Conservation (phyloP, 2,888 invertebrate species). For the Hyposoter dolosus region DNA sequence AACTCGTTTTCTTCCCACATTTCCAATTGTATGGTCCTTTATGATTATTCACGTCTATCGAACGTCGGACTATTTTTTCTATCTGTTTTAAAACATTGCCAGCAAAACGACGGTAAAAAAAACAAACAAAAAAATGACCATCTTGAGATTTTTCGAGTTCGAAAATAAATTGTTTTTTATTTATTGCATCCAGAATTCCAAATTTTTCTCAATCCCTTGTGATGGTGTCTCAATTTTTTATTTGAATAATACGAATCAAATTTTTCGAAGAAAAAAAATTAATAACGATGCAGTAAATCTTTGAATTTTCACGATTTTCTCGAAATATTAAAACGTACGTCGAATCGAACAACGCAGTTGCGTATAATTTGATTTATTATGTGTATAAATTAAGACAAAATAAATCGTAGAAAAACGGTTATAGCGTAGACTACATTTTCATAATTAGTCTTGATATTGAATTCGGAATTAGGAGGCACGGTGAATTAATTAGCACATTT, state of each 20-base stretch:
- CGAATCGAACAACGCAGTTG: slow-evolving; percentile 6
- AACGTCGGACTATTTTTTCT: not conserved
- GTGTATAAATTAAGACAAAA: not conserved
- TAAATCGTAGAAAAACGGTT: slow-evolving; percentile 33
- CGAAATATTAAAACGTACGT: not conserved
- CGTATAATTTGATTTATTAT: not conserved
- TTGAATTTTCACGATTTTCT: not conserved
- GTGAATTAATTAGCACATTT: slow-evolving; percentile 67
- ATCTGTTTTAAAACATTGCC: not conserved
- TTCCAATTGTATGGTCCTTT: not conserved
- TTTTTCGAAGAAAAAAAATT: not conserved
- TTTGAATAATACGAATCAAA: not conserved
- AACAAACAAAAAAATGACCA: not conserved
- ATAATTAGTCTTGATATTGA: slow-evolving; percentile 69
- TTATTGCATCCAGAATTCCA: not conserved
- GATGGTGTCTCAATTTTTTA: not conserved
- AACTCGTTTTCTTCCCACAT: not conserved
- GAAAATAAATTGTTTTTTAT: not conserved
- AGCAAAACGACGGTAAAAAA: not conserved
- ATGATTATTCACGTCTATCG: not conserved
- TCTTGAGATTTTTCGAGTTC: not conserved
- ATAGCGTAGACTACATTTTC: slow-evolving; percentile 48
- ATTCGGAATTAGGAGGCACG: slow-evolving; percentile 62
- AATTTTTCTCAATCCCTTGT: not conserved
- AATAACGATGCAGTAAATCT: not conserved